These are phyloP conservation scores for Steatocranus sp. DNA, from an alignment of 2,797 vertebrate genomes.

Conservation along the genomic window DNA sequence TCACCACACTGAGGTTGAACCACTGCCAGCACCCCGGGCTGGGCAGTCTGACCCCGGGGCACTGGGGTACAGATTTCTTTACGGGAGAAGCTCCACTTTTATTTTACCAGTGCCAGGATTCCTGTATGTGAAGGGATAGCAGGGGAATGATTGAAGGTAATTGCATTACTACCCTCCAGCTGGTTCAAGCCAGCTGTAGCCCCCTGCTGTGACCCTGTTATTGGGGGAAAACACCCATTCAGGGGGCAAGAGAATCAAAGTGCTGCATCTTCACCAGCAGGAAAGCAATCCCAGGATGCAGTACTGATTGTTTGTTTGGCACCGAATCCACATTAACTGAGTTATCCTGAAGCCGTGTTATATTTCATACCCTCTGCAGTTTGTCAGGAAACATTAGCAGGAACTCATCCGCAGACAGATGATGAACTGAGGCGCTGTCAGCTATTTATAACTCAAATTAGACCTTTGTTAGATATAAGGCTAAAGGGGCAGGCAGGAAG, in stretches of 20 bases:
- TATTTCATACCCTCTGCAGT: conserved; percentile 40
- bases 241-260: conserved; percentile 3
- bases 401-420: conserved; percentile 12
- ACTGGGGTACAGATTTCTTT: not conserved
- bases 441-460: conserved; percentile 60
- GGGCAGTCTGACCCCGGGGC: not conserved
- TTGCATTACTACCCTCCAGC: conserved; percentile 37
- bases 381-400: conserved; percentile 55
- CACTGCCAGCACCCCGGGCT: conserved; percentile 1
- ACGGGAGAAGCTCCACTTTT: not conserved
- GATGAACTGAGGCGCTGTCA: conserved; percentile 26
- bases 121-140: not conserved
- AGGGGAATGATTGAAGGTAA: conserved; percentile 6
- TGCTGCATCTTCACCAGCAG: not conserved
- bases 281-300: not conserved
- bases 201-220: conserved; percentile 16
- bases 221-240: conserved; percentile 21
- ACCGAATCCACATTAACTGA: not conserved
- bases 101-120: not conserved
- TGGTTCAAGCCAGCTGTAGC: conserved; percentile 48
- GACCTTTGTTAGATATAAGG: conserved; percentile 35
- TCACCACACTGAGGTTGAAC: not conserved
- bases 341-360: not conserved
- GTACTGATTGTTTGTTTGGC: not conserved
- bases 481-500: conserved; percentile 21